Conservation (phyloP, 2,888 invertebrate species). For the Tenthredo scrophulariae region DNA sequence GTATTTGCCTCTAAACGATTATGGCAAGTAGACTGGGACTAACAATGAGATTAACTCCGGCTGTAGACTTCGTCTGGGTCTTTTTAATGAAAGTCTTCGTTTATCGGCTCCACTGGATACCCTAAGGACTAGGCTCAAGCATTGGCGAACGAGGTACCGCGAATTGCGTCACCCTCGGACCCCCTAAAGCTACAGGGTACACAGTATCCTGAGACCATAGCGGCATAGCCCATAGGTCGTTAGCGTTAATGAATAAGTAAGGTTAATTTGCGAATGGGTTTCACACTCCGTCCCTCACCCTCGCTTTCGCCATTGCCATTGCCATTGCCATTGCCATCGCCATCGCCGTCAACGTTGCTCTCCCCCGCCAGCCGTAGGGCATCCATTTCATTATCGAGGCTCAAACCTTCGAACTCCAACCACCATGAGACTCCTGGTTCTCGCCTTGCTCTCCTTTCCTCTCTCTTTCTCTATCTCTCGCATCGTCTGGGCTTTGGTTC, state of each 20-base stretch:
- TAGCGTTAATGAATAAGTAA: constrained; percentile 76
- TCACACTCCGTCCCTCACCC: constrained; percentile 66
- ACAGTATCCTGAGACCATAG: constrained; percentile 35
- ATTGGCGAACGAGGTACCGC: background rate
- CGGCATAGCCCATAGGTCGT: constrained; percentile 62
- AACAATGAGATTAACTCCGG: constrained; percentile 18
- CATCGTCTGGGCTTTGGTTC: background rate
- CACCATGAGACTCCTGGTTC: background rate
- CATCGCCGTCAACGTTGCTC: constrained; percentile 17
- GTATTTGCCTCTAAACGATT: constrained; percentile 22
- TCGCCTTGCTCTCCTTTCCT: background rate
- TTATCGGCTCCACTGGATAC: constrained; percentile 15
- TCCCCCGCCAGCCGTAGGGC: constrained; percentile 63
- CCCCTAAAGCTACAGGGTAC: constrained; percentile 28
- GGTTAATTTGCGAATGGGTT: constrained; percentile 75
- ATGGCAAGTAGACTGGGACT: constrained; percentile 3
- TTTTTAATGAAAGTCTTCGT: constrained; percentile 37
- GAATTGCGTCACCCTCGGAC: background rate
- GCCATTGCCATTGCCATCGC: constrained; percentile 7
- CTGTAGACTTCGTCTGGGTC: constrained; percentile 12
- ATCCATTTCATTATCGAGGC: constrained; percentile 75
- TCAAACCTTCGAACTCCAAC: constrained; percentile 61
- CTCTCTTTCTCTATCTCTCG: constrained; percentile 27
- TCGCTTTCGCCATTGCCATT: background rate
- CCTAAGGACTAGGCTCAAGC: constrained; percentile 8